phyloP scores from a whole-genome alignment of 2,888 invertebrate genomes.

The Zygothrica quintamaculata region DNA sequence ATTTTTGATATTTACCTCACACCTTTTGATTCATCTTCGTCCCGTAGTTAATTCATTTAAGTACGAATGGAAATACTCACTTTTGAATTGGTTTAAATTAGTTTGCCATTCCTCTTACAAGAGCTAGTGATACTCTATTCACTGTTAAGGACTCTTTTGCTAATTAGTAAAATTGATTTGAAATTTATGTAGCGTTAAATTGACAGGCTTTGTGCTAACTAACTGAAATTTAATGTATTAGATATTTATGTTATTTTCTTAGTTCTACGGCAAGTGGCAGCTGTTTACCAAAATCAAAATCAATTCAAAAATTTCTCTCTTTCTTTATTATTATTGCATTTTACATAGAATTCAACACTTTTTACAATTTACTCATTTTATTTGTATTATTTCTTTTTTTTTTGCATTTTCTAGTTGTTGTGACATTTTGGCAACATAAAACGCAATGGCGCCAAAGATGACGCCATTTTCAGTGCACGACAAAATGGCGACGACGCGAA shows the following conservation, averaged over 20 bases:
- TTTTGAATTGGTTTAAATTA: conserved; percentile 30
- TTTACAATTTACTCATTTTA: conserved; percentile 23
- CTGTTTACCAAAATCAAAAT: conserved; percentile 49
- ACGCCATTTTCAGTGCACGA: conserved; percentile 78
- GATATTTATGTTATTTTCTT: conserved; percentile 30
- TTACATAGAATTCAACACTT: conserved; percentile 58
- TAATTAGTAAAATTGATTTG: conserved; percentile 83
- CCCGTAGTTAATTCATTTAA: conserved; percentile 54
- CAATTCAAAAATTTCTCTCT: conserved; percentile 2
- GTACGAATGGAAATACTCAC: conserved; percentile 17
- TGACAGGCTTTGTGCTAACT: conserved; percentile 25
- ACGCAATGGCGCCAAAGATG: conserved; percentile 81
- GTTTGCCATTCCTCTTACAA: neutral
- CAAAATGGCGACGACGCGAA: conserved; percentile 76
- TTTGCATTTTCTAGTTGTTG: conserved; percentile 64
- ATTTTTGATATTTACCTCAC: neutral
- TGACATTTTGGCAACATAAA: conserved; percentile 75
- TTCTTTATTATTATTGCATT: conserved; percentile 37
- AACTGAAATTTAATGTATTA: conserved; percentile 74
- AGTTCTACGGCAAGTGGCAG: conserved; percentile 39
- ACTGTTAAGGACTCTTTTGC: conserved; percentile 62
- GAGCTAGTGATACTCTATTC: conserved; percentile 22
- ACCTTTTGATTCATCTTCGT: conserved; percentile 1
- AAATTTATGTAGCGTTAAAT: conserved; percentile 81
- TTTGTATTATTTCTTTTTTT: conserved; percentile 24